Evolutionary conservation across 2,888 invertebrate species (phyloP), one percentile per base, ranked within the genome.

Genomic region (Rotaria socialis): DNA sequence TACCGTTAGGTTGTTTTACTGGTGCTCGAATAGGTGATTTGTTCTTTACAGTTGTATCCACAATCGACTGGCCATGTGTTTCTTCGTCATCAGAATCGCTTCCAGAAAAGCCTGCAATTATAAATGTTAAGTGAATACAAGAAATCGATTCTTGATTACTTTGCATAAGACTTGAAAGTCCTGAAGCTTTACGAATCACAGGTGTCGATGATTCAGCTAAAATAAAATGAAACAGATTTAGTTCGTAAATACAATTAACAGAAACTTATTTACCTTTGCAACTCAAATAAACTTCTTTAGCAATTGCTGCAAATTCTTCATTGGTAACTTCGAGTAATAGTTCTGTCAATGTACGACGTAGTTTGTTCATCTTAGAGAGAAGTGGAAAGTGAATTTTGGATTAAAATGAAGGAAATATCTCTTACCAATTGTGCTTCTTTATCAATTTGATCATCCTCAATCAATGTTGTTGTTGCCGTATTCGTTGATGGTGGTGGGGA

Each of bases 311-410:
- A 90, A 97, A 95, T 93, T 96, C 95, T 91, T 94, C 94, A 91
- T 95, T 95, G 47, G 97, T 97, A 89, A 96, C 96, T 91, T 96
- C 96, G 89, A 97, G 93, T 88, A 98, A 93, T 89, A 97, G 94
- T 92, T 96, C 96, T 55, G 97, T 97, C 92, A 97, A 93, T 89
- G 95, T 94, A 88, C 94, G 93, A 87, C 96, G 94, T 85, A 97
- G 95, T 90, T 94, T 94, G 90, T 95, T 92, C 95, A 96, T 96
- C 92, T 92, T 89, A 10, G 89, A 89, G 35, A 80, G 56, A 86
- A 85, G 35, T 35, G 84, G n/a, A 74, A 80, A 6, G 3, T 27
- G 4, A 27, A 35, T 16, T n/a, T 5, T 27, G 2, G 14, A 14
- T 4, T 14, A 8, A 67, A 27, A 67, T 0, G 35, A 67, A 67